These are phyloP conservation scores for Apantesis nais DNA, from an alignment of 2,888 invertebrate genomes.

Conservation along the genomic window DNA sequence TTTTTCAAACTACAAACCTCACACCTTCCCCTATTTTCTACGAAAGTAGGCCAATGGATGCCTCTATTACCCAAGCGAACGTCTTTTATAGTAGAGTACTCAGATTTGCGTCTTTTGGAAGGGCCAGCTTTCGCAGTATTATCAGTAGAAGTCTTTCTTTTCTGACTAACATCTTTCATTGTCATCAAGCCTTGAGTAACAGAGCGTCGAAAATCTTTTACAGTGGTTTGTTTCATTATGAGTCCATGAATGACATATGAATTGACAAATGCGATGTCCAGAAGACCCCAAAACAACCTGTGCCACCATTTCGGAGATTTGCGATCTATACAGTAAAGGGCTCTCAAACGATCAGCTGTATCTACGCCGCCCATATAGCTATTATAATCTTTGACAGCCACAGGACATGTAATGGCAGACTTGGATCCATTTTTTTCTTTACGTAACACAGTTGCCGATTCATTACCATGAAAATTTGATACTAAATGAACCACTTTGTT, in stretches of 20 bases:
- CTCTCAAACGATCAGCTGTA: too few species aligned
- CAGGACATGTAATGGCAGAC: too few species aligned
- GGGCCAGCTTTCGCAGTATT: constrained; percentile 25
- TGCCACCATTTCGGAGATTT: constrained; percentile 60
- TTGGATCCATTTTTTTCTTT: too few species aligned
- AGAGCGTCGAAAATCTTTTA: constrained; percentile 33
- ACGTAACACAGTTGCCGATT: too few species aligned
- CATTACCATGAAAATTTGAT: too few species aligned
- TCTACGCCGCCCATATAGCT: too few species aligned
- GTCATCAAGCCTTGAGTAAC: constrained; percentile 37
- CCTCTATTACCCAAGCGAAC: background rate
- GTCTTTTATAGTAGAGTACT: constrained; percentile 27
- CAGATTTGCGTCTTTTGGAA: constrained; percentile 44
- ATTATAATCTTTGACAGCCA: too few species aligned
- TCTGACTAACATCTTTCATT: too few species aligned
- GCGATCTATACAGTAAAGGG: constrained; percentile 37
- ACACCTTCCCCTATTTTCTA: constrained; percentile 42
- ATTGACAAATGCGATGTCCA: constrained; percentile 44
- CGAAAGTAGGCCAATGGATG: constrained; percentile 46
- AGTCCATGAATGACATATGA: constrained; percentile 42
- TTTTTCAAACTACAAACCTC: constrained; percentile 45
- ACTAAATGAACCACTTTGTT: too few species aligned
- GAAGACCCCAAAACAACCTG: constrained; percentile 47
- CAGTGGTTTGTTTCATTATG: constrained; percentile 36
- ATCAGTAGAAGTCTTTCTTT: background rate